Percentiles rank a stretch among this genome's conserved stretches.
phyloP scores from a whole-genome alignment of 2,113 vertebrate genomes.

The Sinosuthora webbiana region DNA sequence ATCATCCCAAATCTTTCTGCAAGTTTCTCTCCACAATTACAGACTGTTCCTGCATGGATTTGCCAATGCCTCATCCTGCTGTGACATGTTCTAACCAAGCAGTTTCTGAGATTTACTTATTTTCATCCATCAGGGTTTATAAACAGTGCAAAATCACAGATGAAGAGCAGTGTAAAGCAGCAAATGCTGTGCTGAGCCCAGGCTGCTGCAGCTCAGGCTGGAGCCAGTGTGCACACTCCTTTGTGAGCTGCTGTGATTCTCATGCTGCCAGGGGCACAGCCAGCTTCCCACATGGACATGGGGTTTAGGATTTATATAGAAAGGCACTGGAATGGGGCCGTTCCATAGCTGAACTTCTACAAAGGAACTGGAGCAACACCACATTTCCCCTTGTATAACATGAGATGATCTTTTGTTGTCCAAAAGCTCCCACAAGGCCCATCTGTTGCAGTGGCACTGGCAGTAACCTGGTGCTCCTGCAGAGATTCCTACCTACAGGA shows the following conservation, averaged over 20 bases:
- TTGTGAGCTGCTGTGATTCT: background rate
- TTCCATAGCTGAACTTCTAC: background rate
- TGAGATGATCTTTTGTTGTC: background rate
- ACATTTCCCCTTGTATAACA: background rate
- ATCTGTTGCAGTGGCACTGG: background rate
- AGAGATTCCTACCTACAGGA: background rate
- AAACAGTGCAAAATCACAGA: background rate
- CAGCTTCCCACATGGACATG: rapidly evolving
- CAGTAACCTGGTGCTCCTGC: background rate
- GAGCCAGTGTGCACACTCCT: background rate
- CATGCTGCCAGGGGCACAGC: background rate
- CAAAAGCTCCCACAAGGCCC: background rate
- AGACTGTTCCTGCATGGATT: background rate
- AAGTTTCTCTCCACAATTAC: background rate
- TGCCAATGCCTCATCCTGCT: background rate
- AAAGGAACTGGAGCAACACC: background rate
- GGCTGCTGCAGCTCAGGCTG: background rate
- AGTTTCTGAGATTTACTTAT: background rate
- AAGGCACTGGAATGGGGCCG: background rate
- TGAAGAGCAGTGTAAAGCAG: background rate
- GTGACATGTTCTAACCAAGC: background rate
- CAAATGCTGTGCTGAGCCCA: background rate
- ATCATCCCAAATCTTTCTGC: background rate
- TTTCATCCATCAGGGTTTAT: background rate
- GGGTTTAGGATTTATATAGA: background rate